Evolutionary conservation across 2,113 vertebrate species (phyloP), one percentile per base, ranked within the genome.

Genomic region (Rallus limicola): DNA sequence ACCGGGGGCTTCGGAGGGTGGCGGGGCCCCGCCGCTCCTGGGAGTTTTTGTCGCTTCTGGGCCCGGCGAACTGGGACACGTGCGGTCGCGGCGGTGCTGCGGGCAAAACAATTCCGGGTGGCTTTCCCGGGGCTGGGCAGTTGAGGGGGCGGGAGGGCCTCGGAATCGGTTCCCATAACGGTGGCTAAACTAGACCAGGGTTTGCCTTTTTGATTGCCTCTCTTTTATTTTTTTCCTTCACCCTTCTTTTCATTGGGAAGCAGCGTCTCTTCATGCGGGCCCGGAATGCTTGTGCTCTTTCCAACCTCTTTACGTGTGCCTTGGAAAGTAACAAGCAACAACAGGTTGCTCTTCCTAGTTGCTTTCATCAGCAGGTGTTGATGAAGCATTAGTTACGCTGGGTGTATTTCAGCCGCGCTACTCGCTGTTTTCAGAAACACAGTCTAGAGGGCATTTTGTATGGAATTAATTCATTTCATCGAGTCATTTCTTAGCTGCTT

Each of bases 141-240:
- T 19, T 46, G 44, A 20, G 64, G 3, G 31, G 53, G 29, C 4
- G 74, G 48, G 28, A 4, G 36, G 24, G 28, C 25, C 20, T 46
- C 7, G 42, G 64, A 19, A 10, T 0, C 25, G 1, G 46, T 5
- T 26, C 31, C 16, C 9, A 0, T 25, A 7, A 7, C 3, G 11
- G 16, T n/a, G 88, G 6, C 18, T 28, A 2, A 13, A 4, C 40
- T 23, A 42, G 19, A 33, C 13, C 23, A 0, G 6, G 16, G 4
- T 3, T 48, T 48, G 21, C 21, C 4, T 3, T 10, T 6, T 46
- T 8, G 48, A 21, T 48, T 23, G 48, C 48, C 17, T 3, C 1
- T 46, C n/a, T 46, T 46, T 19, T 19, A 44, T 46, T 18, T 46
- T 19, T 10, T 5, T 12, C 24, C 50, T 23, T 23, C 50, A 48